Evolutionary conservation across 2,113 vertebrate species (phyloP), one percentile per base, ranked within the genome.

Genomic region (Tauraco erythrolophus): DNA sequence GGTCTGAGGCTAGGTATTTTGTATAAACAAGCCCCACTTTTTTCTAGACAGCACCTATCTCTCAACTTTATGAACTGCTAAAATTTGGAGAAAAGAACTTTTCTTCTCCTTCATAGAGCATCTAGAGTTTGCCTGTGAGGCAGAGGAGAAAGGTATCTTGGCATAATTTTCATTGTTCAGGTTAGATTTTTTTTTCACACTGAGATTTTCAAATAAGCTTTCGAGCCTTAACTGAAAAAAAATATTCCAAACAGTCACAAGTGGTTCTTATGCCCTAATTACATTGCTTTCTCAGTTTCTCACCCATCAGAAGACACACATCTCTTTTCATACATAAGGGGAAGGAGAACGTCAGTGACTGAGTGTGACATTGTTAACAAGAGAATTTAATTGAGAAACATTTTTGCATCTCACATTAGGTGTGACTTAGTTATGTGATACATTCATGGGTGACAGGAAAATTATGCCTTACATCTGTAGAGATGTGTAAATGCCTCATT

Each of bases 301-400:
- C 76, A 89, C 53, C 86, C 86, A 84, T 54, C 82, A 89, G 72
- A 96, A 71, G 56, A 43, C 76, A 82, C 12, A 14, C 22, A 37
- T 65, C 72, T 84, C 81, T 72, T 92, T 70, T 66, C 12, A 0
- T 62, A 37, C 31, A 27, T 33, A 88, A 58, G 58, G 30, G 62
- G 76, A 89, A 85, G 69, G 56, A 94, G 66, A 80, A 66, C 1
- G 11, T 35, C 82, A 88, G 82, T 85, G 82, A 93, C 65, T 6
- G 2, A 76, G 61, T 65, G 85, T 51, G 68, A 83, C 83, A 70
- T 35, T 84, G 77, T 84, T 97, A 94, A 94, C 72, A 93, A 54
- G 53, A 92, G 45, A 83, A 95, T 82, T 91, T 96, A 97, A 95
- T 72, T 95, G 84, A 93, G 87, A 95, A 89, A 87, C 86, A 84